A percentile compares a stretch with the other conserved stretches of the same genome.
phyloP scores from a whole-genome alignment of 2,797 vertebrate species.

The Mormyrus proboscirostris region DNA sequence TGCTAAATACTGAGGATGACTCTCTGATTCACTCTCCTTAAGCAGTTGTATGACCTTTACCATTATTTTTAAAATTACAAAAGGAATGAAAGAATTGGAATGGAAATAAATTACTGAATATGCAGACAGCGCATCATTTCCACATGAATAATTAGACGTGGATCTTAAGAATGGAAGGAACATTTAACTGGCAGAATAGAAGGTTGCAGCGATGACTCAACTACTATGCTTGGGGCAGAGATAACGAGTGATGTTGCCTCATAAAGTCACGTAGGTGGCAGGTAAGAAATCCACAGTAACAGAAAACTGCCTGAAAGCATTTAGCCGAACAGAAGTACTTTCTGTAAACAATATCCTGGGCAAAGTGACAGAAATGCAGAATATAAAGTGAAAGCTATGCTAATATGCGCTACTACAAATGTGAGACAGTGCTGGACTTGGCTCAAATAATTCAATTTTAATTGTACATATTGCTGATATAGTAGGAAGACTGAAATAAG shows the following conservation, averaged over 20 bases:
- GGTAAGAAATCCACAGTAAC: neutral
- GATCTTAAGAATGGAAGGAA: neutral
- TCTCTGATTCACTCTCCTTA: neutral
- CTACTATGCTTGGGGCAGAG: neutral
- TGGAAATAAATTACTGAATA: neutral
- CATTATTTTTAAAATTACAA: neutral
- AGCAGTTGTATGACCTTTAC: neutral
- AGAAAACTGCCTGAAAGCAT: neutral
- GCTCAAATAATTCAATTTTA: neutral
- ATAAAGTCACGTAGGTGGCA: neutral
- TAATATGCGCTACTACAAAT: neutral
- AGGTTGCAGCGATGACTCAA: neutral
- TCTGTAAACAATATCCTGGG: neutral
- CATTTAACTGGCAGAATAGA: neutral
- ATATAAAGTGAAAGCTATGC: neutral
- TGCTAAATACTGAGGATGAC: neutral
- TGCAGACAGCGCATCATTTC: neutral
- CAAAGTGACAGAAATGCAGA: neutral
- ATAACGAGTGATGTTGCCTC: neutral
- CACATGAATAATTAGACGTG: neutral
- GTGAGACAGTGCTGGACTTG: neutral
- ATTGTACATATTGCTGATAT: neutral
- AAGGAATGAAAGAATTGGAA: neutral
- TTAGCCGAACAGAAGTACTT: neutral
- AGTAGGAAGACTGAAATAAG: neutral